Conservation (phyloP, 2,888 invertebrate genomes). For the Ctena decussata region DNA sequence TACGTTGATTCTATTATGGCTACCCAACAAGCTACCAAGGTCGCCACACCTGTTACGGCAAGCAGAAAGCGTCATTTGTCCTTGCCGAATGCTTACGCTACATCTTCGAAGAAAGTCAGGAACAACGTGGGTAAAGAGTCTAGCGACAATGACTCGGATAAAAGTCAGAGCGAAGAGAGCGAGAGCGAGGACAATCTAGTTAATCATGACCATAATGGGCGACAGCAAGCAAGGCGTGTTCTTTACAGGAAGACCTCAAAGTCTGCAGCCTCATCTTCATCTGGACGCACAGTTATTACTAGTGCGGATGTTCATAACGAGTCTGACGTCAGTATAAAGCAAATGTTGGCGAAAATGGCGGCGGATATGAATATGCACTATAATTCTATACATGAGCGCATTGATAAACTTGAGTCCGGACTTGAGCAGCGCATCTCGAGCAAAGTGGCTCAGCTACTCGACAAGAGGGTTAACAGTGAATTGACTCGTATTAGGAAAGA, state of each 20-base stretch:
- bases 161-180: too few species aligned
- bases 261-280: too few species aligned
- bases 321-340: background rate
- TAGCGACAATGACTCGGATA: background rate
- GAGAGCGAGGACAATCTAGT: background rate
- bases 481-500: too few species aligned
- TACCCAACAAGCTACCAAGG: background rate
- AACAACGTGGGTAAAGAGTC: too few species aligned
- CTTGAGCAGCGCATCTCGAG: background rate
- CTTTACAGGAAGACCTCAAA: background rate
- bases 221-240: background rate
- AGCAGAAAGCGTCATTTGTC: background rate
- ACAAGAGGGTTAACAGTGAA: too few species aligned
- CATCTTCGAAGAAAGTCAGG: too few species aligned
- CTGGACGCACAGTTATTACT: background rate
- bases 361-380: background rate
- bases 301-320: background rate
- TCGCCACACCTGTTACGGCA: background rate
- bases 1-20: constrained; percentile 1
- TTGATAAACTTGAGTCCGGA: background rate
- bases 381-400: background rate
- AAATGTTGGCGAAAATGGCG: background rate
- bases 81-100: too few species aligned
- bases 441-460: background rate
- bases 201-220: too few species aligned